Base-by-base conservation (phyloP, 2,797 vertebrate species). In the Artibeus jamaicensis region DNA sequence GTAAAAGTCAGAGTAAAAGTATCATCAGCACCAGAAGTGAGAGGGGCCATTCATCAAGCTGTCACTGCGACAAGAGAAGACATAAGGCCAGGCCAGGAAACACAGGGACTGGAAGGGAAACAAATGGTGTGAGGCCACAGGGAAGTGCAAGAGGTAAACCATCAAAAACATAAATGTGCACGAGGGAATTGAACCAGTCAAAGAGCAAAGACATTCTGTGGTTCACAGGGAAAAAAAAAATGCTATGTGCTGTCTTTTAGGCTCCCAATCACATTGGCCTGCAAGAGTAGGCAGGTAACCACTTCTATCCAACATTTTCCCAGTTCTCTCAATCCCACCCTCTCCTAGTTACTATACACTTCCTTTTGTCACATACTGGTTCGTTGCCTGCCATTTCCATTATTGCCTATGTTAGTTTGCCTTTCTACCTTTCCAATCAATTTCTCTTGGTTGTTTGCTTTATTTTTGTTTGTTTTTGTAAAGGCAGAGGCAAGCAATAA, bases 361-460 rank as follows among this genome's bases (percentile, higher is more conserved):
- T 81, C 29, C 9, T 71, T 87, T 83, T 19, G 70, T 91, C 62
- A 55, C 70, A 84, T 71, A 53, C 70, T 8, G n/a, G n/a, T n/a
- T n/a, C n/a, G 3, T 71, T 84, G 71, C 62, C 88, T 82, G 57
- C 44, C 71, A 55, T 91, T 94, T 94, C 53, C 88, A 77, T 77
- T 70, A 87, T 71, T 90, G 37, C 9, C 55, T 89, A 57, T 48
- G 37, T 87, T 78, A 83, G 32, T 83, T 83, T 96, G 70, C 39
- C 44, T 93, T 93, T 87, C 21, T 65, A 76, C 32, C 6, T 77
- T 87, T 91, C 37, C 70, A 91, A 77, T 76, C 59, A 91, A 59
- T 87, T 87, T 95, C 34, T 91, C 42, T 93, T 87, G 59, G 59
- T 77, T n/a, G 32, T 82, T 86, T 59, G 44, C 15, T 86, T 91